These are phyloP conservation scores for Lysandra coridon DNA, from an alignment of 2,888 invertebrate genomes.

Conservation along the genomic window DNA sequence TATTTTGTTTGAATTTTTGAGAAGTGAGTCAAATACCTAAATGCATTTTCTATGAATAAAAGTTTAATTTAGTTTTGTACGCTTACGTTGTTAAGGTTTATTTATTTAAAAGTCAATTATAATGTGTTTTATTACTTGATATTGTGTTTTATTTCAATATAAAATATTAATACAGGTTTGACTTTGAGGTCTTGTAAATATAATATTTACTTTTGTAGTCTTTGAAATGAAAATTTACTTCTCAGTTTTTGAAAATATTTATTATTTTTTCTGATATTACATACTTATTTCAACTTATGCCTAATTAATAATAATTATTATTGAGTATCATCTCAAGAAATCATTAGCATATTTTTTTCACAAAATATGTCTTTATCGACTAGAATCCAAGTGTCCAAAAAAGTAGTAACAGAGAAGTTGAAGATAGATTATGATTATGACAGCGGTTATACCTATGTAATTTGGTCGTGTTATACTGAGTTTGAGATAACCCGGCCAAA, in stretches of 20 bases:
- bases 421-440: too few species aligned
- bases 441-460: too few species aligned
- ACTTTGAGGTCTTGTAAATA: too few species aligned
- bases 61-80: slow-evolving; percentile 62
- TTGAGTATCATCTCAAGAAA: background rate
- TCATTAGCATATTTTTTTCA: background rate
- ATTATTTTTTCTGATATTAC: background rate
- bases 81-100: slow-evolving; percentile 72
- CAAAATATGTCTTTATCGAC: background rate
- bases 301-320: background rate
- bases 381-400: background rate
- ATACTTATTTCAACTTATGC: background rate
- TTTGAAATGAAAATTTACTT: background rate
- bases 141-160: slow-evolving; percentile 49
- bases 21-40: slow-evolving; percentile 45
- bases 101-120: slow-evolving; percentile 79
- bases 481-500: background rate
- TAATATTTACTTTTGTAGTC: background rate
- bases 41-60: slow-evolving; percentile 69
- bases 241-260: background rate
- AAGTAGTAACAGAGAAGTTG: background rate
- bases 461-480: background rate
- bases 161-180: background rate
- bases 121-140: slow-evolving; percentile 71
- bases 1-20: slow-evolving; percentile 11